Percentiles rank a stretch among this genome's conserved stretches.
Conservation (phyloP, 2,113 vertebrate species). For the Sciurus niger region DNA sequence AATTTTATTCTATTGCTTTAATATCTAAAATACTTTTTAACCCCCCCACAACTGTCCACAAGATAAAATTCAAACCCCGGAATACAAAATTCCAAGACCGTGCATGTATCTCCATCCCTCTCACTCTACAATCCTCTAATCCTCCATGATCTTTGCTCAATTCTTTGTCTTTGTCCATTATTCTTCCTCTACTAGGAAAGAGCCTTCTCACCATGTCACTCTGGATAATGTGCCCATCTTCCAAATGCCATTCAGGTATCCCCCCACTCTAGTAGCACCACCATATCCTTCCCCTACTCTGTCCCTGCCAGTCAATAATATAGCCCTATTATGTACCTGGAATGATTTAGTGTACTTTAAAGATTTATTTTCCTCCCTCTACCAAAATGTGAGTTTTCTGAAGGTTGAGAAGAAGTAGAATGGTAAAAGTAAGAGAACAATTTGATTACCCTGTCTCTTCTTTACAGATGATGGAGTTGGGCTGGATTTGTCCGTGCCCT, state of each 20-base stretch:
- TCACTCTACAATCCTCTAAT: background rate
- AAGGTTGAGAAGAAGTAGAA: constrained; percentile 31
- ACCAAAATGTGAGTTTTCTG: constrained; percentile 55
- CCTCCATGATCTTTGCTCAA: background rate
- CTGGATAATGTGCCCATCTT: constrained; percentile 8
- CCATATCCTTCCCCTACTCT: background rate
- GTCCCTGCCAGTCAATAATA: background rate
- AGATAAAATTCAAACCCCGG: constrained; percentile 10
- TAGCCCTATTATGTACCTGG: background rate
- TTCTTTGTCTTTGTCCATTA: background rate
- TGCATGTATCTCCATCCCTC: background rate
- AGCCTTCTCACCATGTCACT: background rate
- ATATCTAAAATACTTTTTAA: constrained; percentile 32
- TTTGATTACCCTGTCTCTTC: constrained; percentile 11
- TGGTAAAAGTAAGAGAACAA: background rate
- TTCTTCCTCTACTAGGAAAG: constrained; percentile 8
- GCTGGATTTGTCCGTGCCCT: background rate
- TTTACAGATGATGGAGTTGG: background rate
- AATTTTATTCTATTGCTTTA: constrained; percentile 31
- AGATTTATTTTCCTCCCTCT: background rate
- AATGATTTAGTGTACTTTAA: background rate
- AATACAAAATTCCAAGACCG: constrained; percentile 20
- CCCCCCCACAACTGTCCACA: background rate
- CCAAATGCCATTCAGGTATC: constrained; percentile 2
- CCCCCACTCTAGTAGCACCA: background rate